Evolutionary conservation across 2,888 invertebrate genomes (phyloP).

Genomic region (Ophonus ardosiacus): DNA sequence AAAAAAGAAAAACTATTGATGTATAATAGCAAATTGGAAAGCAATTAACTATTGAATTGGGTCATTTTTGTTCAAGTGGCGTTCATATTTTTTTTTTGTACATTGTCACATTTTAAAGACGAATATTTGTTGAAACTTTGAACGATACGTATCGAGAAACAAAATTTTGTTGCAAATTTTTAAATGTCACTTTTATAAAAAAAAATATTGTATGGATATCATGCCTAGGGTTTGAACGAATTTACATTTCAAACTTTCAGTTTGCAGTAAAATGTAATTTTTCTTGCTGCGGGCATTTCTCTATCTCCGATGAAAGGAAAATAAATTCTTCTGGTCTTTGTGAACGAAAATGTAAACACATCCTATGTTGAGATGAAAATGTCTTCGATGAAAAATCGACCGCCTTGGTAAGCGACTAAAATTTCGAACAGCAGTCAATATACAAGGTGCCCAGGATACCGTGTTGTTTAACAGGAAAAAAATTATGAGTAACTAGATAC

Average conservation of each 20-base stretch:
- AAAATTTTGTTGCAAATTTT: constrained; percentile 9
- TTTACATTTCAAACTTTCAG: constrained; percentile 44
- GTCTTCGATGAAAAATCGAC: too few species aligned
- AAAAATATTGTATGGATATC: constrained; percentile 32
- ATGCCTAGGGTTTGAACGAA: constrained; percentile 17
- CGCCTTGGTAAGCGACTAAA: too few species aligned
- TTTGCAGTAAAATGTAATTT: constrained; percentile 28
- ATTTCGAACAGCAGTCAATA: too few species aligned
- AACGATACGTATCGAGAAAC: constrained; percentile 19
- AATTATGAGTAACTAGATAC: too few species aligned
- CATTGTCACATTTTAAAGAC: background rate
- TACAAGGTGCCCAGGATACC: too few species aligned
- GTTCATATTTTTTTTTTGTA: too few species aligned
- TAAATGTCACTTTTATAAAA: constrained; percentile 3
- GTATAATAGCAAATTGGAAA: too few species aligned
- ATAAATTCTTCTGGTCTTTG: background rate
- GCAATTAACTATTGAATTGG: too few species aligned
- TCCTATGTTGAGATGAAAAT: too few species aligned
- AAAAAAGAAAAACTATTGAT: too few species aligned
- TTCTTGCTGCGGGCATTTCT: constrained; percentile 25
- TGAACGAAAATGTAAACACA: constrained; percentile 5
- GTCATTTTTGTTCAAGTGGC: too few species aligned
- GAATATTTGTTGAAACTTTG: constrained; percentile 16
- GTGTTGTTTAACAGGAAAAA: too few species aligned
- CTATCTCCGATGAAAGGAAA: background rate